Conservation (phyloP, 2,888 invertebrate species). For the Tetranychus truncatus region DNA sequence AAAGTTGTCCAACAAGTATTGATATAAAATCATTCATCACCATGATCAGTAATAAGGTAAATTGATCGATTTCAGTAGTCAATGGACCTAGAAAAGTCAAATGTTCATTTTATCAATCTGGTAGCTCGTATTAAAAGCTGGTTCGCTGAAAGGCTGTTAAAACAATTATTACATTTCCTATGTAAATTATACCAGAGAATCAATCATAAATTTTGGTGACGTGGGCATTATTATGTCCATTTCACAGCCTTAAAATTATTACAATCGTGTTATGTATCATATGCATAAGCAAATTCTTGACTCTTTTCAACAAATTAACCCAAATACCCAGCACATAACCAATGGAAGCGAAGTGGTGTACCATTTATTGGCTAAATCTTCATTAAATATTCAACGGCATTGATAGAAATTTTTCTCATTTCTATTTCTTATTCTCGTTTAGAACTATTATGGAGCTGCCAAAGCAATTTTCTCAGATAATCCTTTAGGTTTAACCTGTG, state of each 20-base stretch:
- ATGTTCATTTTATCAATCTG: neutral
- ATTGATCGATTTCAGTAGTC: neutral
- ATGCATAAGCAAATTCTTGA: neutral
- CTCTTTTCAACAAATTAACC: neutral
- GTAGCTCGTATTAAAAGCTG: neutral
- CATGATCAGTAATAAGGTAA: constrained; percentile 79
- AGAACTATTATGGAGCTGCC: constrained; percentile 90
- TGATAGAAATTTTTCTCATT: neutral
- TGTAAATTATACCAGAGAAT: neutral
- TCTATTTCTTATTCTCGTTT: constrained; percentile 23
- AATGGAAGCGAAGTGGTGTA: no score
- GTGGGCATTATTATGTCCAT: no score
- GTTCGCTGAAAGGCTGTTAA: neutral
- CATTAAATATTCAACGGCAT: neutral
- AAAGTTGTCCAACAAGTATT: constrained; percentile 91
- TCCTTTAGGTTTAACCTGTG: constrained; percentile 80
- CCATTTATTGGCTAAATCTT: neutral
- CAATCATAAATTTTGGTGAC: neutral
- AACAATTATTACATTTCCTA: neutral
- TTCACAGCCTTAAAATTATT: no score
- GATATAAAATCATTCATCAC: constrained; percentile 92
- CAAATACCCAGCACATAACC: no score
- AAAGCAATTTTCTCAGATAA: constrained; percentile 94
- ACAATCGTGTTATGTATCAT: neutral
- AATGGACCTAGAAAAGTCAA: neutral